These are phyloP conservation scores for Andrena flavipes DNA, from an alignment of 2,888 invertebrate species.

Conservation along the genomic window DNA sequence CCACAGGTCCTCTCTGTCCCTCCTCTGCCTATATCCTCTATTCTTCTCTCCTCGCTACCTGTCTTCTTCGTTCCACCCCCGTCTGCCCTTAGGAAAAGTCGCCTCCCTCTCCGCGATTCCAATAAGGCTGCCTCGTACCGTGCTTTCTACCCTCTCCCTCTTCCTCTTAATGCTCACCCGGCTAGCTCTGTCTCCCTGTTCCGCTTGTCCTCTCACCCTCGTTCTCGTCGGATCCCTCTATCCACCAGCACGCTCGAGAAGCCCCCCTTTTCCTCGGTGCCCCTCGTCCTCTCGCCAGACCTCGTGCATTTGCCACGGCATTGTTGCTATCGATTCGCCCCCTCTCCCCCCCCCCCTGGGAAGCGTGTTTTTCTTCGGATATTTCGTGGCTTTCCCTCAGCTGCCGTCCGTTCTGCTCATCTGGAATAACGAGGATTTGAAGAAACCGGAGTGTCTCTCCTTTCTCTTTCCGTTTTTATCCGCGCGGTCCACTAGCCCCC, in stretches of 20 bases:
- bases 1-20: conserved; percentile 51
- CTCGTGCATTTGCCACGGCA: conserved; percentile 77
- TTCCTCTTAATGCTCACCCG: conserved; percentile 58
- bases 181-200: conserved; percentile 34
- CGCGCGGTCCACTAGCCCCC: not conserved
- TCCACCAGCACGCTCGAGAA: conserved; percentile 45
- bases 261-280: conserved; percentile 32
- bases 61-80: conserved; percentile 52
- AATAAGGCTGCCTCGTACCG: conserved; percentile 80
- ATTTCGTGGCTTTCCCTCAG: conserved; percentile 76
- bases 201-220: conserved; percentile 47
- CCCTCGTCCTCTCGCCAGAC: conserved; percentile 61
- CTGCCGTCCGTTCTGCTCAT: conserved; percentile 60
- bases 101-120: conserved; percentile 78
- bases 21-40: conserved; percentile 50
- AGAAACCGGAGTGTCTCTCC: conserved; percentile 51
- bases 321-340: conserved; percentile 82
- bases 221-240: conserved; percentile 44
- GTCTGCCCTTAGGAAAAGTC: conserved; percentile 81
- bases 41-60: conserved; percentile 47
- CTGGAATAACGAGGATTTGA: conserved; percentile 71
- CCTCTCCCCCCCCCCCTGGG: conserved; percentile 37
- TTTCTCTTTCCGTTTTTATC: conserved; percentile 1
- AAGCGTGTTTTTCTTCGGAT: conserved; percentile 80
- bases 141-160: conserved; percentile 68